Evolutionary conservation across 2,113 vertebrate genomes (phyloP).

Genomic region (Laticauda laticaudata): DNA sequence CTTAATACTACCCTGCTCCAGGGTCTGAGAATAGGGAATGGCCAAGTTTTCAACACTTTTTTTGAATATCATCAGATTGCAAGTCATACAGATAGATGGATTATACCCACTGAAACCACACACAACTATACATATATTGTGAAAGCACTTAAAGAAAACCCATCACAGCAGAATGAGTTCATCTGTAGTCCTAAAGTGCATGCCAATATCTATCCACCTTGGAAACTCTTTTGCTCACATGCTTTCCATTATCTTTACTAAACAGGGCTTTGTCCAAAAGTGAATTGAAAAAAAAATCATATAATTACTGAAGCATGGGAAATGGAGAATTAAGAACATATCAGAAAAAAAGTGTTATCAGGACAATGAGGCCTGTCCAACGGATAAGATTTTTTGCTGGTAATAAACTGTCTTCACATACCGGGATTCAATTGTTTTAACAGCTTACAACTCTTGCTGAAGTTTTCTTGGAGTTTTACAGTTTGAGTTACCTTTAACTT

Average conservation of each 20-base stretch:
- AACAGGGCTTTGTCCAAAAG: slow-evolving; percentile 22
- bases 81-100: background rate
- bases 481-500: background rate
- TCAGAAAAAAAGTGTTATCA: background rate
- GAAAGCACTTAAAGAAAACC: slow-evolving; percentile 6
- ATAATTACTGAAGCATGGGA: slow-evolving; percentile 28
- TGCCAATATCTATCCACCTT: background rate
- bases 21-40: background rate
- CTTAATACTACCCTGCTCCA: background rate
- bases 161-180: slow-evolving; percentile 17
- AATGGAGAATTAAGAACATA: background rate
- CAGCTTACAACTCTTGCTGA: slow-evolving; percentile 14
- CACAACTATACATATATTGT: background rate
- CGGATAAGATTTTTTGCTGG: slow-evolving; percentile 9
- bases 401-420: slow-evolving; percentile 17
- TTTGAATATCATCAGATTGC: background rate
- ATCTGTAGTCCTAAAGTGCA: slow-evolving; percentile 10
- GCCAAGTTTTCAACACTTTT: background rate
- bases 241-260: slow-evolving; percentile 35
- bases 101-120: background rate
- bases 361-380: rapidly evolving
- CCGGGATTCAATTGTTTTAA: slow-evolving; percentile 18
- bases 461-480: background rate
- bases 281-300: slow-evolving; percentile 35
- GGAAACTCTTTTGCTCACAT: slow-evolving; percentile 30